Evolutionary conservation across 2,888 invertebrate species (phyloP).

Genomic region (Argynnis bischoffii): DNA sequence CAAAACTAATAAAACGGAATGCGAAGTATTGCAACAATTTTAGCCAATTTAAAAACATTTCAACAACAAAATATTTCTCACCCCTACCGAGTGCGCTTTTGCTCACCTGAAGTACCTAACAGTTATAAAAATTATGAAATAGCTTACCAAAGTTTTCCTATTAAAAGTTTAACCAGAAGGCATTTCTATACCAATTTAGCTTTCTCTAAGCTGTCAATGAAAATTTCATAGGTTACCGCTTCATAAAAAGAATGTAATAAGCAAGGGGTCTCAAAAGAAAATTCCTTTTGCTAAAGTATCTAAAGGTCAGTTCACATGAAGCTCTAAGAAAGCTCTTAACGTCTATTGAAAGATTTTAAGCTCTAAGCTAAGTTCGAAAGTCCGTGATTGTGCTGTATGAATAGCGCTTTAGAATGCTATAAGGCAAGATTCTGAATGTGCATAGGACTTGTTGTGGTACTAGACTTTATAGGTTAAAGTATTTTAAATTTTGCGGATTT

Average conservation of each 20-base stretch:
- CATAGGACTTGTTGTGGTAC: no score
- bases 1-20: no score
- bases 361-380: constrained; percentile 11
- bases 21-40: no score
- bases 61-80: constrained; percentile 4
- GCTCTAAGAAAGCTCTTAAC: constrained; percentile 14
- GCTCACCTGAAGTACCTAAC: background rate
- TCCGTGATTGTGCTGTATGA: constrained; percentile 11
- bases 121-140: constrained; percentile 18
- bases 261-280: background rate
- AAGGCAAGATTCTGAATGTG: background rate
- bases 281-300: background rate
- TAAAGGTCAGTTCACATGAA: background rate
- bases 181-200: constrained; percentile 19
- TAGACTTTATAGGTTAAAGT: no score
- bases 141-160: constrained; percentile 16
- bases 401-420: constrained; percentile 20
- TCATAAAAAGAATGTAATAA: constrained; percentile 33
- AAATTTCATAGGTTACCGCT: constrained; percentile 26
- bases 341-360: constrained; percentile 21
- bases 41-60: background rate
- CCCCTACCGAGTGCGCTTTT: background rate
- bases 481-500: no score
- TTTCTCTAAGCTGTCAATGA: constrained; percentile 24
- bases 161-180: constrained; percentile 23